A percentile compares a stretch with the other conserved stretches of the same genome.
Evolutionary conservation across 2,888 invertebrate genomes (phyloP).

Genomic region (Cremastinae sp.): DNA sequence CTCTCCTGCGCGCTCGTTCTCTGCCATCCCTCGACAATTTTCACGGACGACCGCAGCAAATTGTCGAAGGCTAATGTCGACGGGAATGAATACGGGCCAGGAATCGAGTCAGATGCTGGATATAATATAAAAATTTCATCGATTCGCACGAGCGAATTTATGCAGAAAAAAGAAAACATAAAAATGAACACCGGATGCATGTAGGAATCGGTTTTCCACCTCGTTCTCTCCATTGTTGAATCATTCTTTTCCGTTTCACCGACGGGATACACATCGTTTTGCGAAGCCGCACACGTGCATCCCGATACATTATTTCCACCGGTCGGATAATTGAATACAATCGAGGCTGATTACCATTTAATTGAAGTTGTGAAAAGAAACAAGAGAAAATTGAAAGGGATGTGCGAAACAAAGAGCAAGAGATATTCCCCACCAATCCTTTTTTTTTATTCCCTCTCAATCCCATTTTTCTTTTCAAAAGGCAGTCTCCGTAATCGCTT

Average conservation of each 20-base stretch:
- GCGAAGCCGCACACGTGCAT: neutral
- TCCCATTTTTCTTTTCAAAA: too few relatives aligned
- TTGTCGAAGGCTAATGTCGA: conserved; percentile 13
- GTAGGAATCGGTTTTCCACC: neutral
- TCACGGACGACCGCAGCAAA: conserved; percentile 7
- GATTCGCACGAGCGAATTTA: conserved; percentile 10
- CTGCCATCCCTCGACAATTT: neutral
- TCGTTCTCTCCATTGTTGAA: conserved; percentile 45
- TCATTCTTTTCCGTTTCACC: conserved; percentile 14
- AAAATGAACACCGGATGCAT: too few relatives aligned
- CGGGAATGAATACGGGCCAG: conserved; percentile 7
- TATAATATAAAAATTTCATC: conserved; percentile 34
- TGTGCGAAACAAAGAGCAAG: neutral
- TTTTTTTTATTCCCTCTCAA: too few relatives aligned
- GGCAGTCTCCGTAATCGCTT: too few relatives aligned
- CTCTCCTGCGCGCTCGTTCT: neutral
- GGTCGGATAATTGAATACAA: conserved; percentile 44
- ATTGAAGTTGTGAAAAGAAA: neutral
- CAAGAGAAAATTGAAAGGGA: neutral
- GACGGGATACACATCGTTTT: conserved; percentile 27
- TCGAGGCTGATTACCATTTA: conserved; percentile 1
- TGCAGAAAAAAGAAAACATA: conserved; percentile 5
- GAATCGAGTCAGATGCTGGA: conserved; percentile 1
- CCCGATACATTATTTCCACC: conserved; percentile 40
- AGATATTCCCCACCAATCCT: neutral